These are phyloP conservation scores for Epicauta chinensis DNA, from an alignment of 1,140 invertebrate genomes.

Conservation along the genomic window DNA sequence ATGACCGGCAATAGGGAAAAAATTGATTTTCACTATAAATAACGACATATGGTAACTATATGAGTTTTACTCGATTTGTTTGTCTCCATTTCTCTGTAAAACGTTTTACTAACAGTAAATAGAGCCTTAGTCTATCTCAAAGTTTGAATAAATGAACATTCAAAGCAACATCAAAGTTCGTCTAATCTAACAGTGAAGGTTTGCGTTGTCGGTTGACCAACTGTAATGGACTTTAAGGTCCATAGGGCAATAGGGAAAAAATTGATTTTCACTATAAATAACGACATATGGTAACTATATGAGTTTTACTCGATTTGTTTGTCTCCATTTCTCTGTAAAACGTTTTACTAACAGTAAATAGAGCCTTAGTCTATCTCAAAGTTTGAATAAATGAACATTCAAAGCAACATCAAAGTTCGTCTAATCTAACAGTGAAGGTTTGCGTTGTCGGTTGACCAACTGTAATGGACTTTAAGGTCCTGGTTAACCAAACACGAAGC, in stretches of 20 bases:
- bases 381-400: background rate
- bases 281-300: no score
- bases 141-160: conserved; percentile 1
- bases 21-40: no score
- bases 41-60: conserved; percentile 13
- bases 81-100: no score
- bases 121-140: no score
- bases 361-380: background rate
- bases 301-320: no score
- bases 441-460: conserved; percentile 11
- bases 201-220: conserved; percentile 12
- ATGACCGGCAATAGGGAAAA: conserved; percentile 3
- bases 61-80: no score
- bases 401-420: conserved; percentile 12
- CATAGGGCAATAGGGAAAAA: no score
- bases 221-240: conserved; percentile 16
- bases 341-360: background rate
- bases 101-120: no score
- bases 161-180: conserved; percentile 12
- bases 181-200: conserved; percentile 10
- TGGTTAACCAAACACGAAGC: conserved; percentile 12
- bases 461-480: conserved; percentile 16
- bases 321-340: no score
- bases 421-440: conserved; percentile 9
- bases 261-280: no score